Base-by-base conservation (phyloP, 2,888 invertebrate genomes). In the Lochmaea capreae region DNA sequence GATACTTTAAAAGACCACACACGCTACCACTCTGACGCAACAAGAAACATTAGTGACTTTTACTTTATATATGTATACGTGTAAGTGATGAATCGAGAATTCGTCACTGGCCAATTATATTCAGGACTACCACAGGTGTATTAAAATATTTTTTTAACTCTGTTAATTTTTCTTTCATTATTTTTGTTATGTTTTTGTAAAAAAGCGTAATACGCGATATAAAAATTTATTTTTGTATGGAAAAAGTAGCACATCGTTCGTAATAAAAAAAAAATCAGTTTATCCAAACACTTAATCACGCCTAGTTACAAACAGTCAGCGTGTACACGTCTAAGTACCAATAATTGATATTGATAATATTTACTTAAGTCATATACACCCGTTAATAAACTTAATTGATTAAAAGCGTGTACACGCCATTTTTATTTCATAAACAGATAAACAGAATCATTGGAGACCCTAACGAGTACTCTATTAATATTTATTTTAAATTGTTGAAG, bases 351-450 rank as follows among this genome's bases (percentile, higher is more conserved):
- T 18, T 5, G 12, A 16, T 12, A 42, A 63, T 63, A 43, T 63
- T 63, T 43, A 42, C 43, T 16, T 18, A 12, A 42, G 16, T 43
- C 9, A 18, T 18, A 42, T 63, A 43, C 11, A 39, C 33, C 42
- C 18, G 22, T 59, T 59, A 14, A 59, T 59, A 1, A n/a, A 2
- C 12, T 33, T 59, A 33, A 33, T 26, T 14, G 33, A 16, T 33
- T 9, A 1, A 16, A 59, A 18, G 62, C 62, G 62, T 63, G 62
- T 63, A 63, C 62, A 63, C 62, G 62, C 62, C 42, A 63, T 63
- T 43, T 63, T 63, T 63, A 39, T 33, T 61, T 18, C 46, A n/a
- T 61, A 12, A 33, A 14, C 14, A 61, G 12, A 61, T 14, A 61
- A 54, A 54, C 54, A 54, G 54, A 54, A 54, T 54, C 54, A 54